Base-by-base conservation (phyloP, 2,797 vertebrate species). In the Emys orbicularis region DNA sequence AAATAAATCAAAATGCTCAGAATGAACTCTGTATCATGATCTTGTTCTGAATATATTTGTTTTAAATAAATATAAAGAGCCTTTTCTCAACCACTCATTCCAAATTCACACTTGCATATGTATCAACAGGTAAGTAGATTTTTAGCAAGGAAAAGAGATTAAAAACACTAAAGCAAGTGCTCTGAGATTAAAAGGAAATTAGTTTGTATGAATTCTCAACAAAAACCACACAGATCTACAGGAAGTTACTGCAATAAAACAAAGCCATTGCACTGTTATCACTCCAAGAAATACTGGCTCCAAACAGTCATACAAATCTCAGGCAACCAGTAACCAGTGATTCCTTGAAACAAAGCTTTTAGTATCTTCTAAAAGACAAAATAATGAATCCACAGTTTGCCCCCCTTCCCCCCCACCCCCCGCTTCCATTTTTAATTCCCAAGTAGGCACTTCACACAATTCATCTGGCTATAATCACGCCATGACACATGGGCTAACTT, bases 151-250 rank as follows among this genome's bases (percentile, higher is more conserved):
- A 50, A 91, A 93, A 93, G 88, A 23, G 19, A 5, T 8, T 85
- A 5, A 41, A 96, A 65, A 27, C 57, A 74, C 47, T 29, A 47
- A 49, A 29, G 8, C 37, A 74, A 27, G 23, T 74, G 25, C 41
- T 74, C 25, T 44, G 41, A 44, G 72, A 23, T 47, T 27, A 77
- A 49, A 77, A 77, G 25, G 25, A 76, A 76, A 47, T 76, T 27
- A 47, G 27, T 76, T 89, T 90, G 57, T 74, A 74, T 65, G 50
- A 86, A 95, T 95, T 92, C 85, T 31, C 25, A 13, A 84, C 85
- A 94, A 53, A 11, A 37, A 68, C 16, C 8, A 79, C 56, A 13
- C 50, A 82, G 79, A 84, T 65, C 81, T 34, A 74, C 44, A 54
- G 80, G 68, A 44, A 19, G 9, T 29, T 89, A 88, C 3, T 77